A percentile compares a stretch with the other conserved stretches of the same genome.
These are phyloP conservation scores for Drosophila obscura DNA, from an alignment of 1,140 invertebrate genomes.

Conservation along the genomic window DNA sequence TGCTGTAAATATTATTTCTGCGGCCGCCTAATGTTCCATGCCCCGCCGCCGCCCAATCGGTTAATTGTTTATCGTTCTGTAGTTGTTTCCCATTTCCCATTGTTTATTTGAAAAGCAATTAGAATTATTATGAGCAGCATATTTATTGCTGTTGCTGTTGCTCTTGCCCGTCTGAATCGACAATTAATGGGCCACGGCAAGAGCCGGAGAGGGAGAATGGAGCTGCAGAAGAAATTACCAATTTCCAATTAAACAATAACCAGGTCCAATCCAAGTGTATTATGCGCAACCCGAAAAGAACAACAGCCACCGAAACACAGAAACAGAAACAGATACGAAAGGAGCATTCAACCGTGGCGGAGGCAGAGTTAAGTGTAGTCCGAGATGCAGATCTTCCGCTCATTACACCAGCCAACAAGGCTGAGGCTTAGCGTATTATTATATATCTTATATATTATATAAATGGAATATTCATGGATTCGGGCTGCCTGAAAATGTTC, in stretches of 20 bases:
- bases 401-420: conserved; percentile 16
- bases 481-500: background rate
- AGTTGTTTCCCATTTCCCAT: conserved; percentile 27
- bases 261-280: background rate
- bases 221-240: background rate
- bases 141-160: conserved; percentile 69
- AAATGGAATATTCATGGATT: too few species aligned
- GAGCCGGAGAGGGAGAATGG: background rate
- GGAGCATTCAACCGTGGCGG: conserved; percentile 13
- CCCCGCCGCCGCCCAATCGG: background rate
- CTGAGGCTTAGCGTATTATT: too few species aligned
- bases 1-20: conserved; percentile 79
- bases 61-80: conserved; percentile 65
- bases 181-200: conserved; percentile 47
- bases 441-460: background rate
- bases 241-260: conserved; percentile 57
- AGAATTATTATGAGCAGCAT: conserved; percentile 78
- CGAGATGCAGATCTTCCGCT: conserved; percentile 18
- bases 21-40: conserved; percentile 51
- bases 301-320: background rate
- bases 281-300: background rate
- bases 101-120: conserved; percentile 83
- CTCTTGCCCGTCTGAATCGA: conserved; percentile 25
- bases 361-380: conserved; percentile 10
- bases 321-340: conserved; percentile 4